Percentiles rank a stretch among this genome's conserved stretches.
Conservation (phyloP, 2,113 vertebrate genomes). For the Cairina moschata region DNA sequence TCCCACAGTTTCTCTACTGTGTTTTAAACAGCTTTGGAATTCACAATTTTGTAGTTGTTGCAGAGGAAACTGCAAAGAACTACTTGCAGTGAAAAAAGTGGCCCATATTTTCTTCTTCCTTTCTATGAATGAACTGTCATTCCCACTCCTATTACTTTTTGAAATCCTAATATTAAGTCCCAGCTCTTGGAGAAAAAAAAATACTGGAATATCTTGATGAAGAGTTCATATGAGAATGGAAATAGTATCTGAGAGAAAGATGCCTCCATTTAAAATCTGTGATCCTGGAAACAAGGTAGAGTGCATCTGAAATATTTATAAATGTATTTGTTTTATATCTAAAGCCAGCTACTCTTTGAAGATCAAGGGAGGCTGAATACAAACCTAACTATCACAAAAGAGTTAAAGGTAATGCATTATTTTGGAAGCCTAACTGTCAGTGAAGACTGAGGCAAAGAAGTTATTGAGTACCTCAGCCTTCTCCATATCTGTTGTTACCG, state of each 20-base stretch:
- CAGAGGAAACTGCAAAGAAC: background rate
- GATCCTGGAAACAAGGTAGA: conserved; percentile 15
- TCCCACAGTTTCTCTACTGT: background rate
- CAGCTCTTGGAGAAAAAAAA: background rate
- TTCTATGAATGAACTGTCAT: background rate
- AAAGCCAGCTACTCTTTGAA: background rate
- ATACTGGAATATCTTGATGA: background rate
- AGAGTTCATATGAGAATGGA: background rate
- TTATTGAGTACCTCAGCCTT: no score
- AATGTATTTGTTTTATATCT: conserved; percentile 19
- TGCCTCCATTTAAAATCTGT: background rate
- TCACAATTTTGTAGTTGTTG: background rate
- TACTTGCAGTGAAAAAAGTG: background rate
- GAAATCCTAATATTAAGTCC: background rate
- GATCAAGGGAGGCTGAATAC: background rate
- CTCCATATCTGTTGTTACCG: no score
- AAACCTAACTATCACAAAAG: background rate
- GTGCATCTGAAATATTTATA: background rate
- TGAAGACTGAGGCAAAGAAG: no score
- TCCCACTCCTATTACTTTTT: background rate
- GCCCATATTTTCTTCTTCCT: background rate
- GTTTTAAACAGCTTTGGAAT: background rate
- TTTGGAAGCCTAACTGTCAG: background rate
- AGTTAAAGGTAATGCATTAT: background rate
- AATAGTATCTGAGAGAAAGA: background rate